Evolutionary conservation across 2,113 vertebrate genomes (phyloP).

Genomic region (Miniopterus natalensis): DNA sequence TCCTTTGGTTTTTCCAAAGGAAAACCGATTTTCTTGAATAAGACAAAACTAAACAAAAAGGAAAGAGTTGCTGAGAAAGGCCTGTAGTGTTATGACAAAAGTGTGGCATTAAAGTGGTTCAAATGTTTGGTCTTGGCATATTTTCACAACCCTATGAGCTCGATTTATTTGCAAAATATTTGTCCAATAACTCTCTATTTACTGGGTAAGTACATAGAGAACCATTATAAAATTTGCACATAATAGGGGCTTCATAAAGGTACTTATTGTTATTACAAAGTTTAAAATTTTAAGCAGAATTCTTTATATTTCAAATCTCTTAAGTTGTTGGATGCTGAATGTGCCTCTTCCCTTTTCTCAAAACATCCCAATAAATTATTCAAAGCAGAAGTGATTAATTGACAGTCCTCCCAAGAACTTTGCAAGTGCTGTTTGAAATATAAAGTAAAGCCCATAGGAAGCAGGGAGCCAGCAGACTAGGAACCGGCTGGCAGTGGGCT

Average conservation of each 20-base stretch:
- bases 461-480: neutral
- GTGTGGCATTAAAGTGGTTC: neutral
- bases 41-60: neutral
- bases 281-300: neutral
- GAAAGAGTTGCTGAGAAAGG: neutral
- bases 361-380: neutral
- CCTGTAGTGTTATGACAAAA: accelerated
- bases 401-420: neutral
- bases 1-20: neutral
- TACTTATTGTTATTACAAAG: neutral
- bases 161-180: neutral
- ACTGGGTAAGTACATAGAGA: neutral
- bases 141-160: neutral
- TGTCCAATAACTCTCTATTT: too few relatives aligned
- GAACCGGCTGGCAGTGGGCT: neutral
- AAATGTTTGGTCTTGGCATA: neutral
- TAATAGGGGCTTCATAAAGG: neutral
- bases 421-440: neutral
- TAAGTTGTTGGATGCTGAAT: neutral
- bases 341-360: neutral
- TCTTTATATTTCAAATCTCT: neutral
- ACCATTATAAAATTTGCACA: neutral
- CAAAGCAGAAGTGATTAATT: neutral
- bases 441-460: neutral
- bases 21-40: neutral